Conservation (phyloP, 2,797 vertebrate genomes). For the Vireo griseus region DNA sequence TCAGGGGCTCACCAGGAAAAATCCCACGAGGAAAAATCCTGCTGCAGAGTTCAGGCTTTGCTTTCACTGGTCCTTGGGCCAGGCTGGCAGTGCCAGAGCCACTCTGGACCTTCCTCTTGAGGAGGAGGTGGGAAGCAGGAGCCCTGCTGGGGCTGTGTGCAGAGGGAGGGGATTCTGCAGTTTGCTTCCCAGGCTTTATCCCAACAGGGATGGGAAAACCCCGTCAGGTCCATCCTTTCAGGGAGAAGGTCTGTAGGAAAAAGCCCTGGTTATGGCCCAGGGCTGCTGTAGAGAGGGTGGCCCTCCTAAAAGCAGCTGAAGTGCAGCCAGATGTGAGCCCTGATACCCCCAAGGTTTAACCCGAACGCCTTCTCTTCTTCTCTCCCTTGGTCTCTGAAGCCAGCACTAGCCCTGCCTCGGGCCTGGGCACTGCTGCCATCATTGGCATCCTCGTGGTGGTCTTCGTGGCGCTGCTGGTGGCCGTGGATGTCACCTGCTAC, state of each 20-base stretch:
- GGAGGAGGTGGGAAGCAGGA: neutral
- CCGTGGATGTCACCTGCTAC: constrained; percentile 94
- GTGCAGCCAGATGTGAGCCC: neutral
- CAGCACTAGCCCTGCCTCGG: constrained; percentile 77
- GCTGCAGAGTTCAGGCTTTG: neutral
- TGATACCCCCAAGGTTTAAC: neutral
- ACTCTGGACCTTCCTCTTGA: neutral
- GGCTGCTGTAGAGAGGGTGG: neutral
- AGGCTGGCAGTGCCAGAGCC: neutral
- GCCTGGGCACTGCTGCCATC: constrained; percentile 87
- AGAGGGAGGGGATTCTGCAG: neutral
- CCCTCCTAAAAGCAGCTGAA: accelerated
- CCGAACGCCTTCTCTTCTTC: neutral
- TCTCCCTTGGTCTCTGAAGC: constrained; percentile 74
- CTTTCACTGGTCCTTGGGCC: neutral
- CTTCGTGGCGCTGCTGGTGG: constrained; percentile 90
- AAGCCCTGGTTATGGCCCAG: neutral
- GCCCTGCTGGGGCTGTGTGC: neutral
- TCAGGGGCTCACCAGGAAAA: neutral
- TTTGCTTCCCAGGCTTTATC: neutral
- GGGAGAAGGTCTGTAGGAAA: neutral
- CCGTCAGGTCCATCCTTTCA: neutral
- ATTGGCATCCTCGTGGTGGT: constrained; percentile 91
- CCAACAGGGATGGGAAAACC: neutral
- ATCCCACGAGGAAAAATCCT: neutral